These are phyloP conservation scores for Festucalex cinctus DNA, from an alignment of 2,113 vertebrate species.

Conservation along the genomic window DNA sequence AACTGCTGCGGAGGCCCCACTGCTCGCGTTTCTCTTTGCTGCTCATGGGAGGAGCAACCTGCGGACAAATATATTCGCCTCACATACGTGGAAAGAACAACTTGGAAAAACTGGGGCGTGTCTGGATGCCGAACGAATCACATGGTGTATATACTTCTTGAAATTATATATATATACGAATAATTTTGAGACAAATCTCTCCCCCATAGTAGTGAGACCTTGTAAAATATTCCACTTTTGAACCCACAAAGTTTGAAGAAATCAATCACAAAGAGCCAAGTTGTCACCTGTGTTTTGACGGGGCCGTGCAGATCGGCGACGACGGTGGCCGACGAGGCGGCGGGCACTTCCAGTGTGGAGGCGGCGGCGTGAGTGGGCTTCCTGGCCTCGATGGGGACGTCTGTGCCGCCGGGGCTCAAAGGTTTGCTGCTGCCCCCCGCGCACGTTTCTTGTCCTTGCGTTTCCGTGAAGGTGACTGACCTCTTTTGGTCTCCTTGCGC, in stretches of 20 bases:
- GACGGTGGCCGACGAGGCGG: slow-evolving; percentile 69
- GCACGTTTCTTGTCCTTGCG: slow-evolving; percentile 58
- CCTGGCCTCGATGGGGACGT: slow-evolving; percentile 37
- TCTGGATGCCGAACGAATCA: too few relatives aligned
- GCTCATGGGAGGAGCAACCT: slow-evolving; percentile 51
- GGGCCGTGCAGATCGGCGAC: slow-evolving; percentile 81
- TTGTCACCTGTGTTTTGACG: slow-evolving; percentile 72
- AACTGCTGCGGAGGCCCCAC: slow-evolving; percentile 65
- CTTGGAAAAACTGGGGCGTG: too few relatives aligned
- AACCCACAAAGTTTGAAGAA: too few relatives aligned
- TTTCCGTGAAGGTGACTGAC: slow-evolving; percentile 94
- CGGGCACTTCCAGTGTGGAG: slow-evolving; percentile 66
- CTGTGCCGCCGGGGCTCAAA: slow-evolving; percentile 10
- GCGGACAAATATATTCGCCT: not conserved
- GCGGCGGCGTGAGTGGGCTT: slow-evolving; percentile 47
- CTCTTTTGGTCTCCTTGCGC: slow-evolving; percentile 86
- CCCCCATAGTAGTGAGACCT: too few relatives aligned
- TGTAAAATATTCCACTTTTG: too few relatives aligned
- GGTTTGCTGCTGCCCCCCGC: slow-evolving; percentile 41
- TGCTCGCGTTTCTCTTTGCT: slow-evolving; percentile 69
- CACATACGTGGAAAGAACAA: not conserved
- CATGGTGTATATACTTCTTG: too few relatives aligned
- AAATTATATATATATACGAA: too few relatives aligned
- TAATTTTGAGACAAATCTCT: too few relatives aligned
- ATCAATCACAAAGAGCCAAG: too few relatives aligned